Percentiles rank a stretch among this genome's conserved stretches.
Evolutionary conservation across 2,797 vertebrate genomes (phyloP).

Genomic region (Cynodonichthys magdalenae): DNA sequence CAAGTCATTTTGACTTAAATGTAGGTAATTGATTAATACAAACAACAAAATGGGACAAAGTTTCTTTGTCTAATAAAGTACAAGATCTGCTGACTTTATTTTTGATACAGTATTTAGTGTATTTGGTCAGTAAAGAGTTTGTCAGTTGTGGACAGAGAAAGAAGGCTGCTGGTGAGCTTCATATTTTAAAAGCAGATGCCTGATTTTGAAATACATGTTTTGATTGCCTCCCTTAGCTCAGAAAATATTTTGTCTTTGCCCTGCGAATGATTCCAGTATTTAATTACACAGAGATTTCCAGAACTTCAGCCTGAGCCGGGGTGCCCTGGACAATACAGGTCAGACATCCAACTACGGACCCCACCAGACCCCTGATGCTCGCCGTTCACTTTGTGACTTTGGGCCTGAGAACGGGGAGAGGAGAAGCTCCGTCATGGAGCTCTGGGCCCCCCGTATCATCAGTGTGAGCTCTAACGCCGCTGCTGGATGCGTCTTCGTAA

Average conservation of each 20-base stretch:
- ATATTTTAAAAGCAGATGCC: not conserved
- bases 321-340: conserved; percentile 74
- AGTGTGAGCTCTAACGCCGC: conserved; percentile 33
- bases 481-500: not conserved
- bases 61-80: too few species aligned
- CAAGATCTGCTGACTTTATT: not conserved
- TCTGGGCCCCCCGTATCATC: conserved; percentile 65
- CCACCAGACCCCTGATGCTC: conserved; percentile 53
- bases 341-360: conserved; percentile 57
- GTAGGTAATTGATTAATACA: not conserved
- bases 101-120: not conserved
- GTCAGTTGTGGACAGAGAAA: conserved; percentile 2
- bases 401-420: conserved; percentile 74
- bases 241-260: not conserved
- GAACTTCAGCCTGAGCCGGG: conserved; percentile 85
- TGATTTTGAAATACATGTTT: too few species aligned
- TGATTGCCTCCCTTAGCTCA: too few species aligned
- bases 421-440: conserved; percentile 77
- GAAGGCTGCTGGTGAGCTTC: not conserved
- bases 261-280: conserved; percentile 10
- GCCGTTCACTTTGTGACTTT: conserved; percentile 71
- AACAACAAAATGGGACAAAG: not conserved
- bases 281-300: conserved; percentile 86
- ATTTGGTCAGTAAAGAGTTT: not conserved
- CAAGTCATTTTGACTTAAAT: too few species aligned